Percentiles rank a stretch among this genome's conserved stretches.
These are phyloP conservation scores for Pholis gunnellus DNA, from an alignment of 2,113 vertebrate species.

Conservation along the genomic window DNA sequence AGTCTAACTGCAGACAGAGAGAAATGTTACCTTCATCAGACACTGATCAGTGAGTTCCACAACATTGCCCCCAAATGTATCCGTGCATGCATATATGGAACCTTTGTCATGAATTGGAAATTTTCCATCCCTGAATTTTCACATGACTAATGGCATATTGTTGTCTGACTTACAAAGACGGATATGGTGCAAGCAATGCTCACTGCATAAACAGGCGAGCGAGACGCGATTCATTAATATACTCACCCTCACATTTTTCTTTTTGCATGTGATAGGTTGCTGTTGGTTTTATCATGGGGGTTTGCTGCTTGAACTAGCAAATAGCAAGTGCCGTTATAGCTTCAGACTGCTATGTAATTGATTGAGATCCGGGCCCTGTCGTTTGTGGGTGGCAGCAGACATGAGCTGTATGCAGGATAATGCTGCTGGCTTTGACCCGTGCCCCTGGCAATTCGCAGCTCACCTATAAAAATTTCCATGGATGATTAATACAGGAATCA, in stretches of 20 bases:
- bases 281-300: constrained; percentile 75
- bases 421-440: constrained; percentile 58
- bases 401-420: constrained; percentile 42
- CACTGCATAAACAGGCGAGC: constrained; percentile 66
- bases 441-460: constrained; percentile 38
- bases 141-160: constrained; percentile 75
- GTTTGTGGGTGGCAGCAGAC: constrained; percentile 52
- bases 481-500: constrained; percentile 72
- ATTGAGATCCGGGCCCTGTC: constrained; percentile 61
- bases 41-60: constrained; percentile 76
- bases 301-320: constrained; percentile 74
- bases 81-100: constrained; percentile 47
- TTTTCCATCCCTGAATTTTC: constrained; percentile 65
- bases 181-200: constrained; percentile 54
- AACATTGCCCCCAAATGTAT: constrained; percentile 58
- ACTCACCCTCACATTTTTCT: constrained; percentile 66
- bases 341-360: constrained; percentile 63
- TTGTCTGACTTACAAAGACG: constrained; percentile 75
- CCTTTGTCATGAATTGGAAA: constrained; percentile 76
- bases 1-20: constrained; percentile 77
- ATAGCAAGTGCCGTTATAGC: constrained; percentile 49
- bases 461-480: constrained; percentile 69
- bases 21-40: constrained; percentile 68
- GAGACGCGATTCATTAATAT: constrained; percentile 73
- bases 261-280: constrained; percentile 68